Conservation (phyloP, 2,797 vertebrate genomes). For the Pyrocephalus nanus region DNA sequence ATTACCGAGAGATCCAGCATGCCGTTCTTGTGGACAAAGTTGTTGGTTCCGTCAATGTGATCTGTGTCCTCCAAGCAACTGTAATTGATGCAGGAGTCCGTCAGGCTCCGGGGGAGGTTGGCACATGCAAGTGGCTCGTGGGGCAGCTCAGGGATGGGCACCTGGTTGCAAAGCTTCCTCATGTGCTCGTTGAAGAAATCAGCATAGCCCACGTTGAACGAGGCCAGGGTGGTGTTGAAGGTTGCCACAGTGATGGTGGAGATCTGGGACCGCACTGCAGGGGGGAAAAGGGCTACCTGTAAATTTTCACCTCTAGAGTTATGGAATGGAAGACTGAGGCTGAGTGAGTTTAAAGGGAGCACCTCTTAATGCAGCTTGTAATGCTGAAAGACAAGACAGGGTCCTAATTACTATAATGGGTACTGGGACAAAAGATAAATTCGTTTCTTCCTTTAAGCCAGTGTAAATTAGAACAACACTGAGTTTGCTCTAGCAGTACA, state of each 20-base stretch:
- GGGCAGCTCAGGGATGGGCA: slow-evolving; percentile 89
- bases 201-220: slow-evolving; percentile 96
- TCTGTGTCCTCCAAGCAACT: slow-evolving; percentile 93
- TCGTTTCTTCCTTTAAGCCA: background rate
- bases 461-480: background rate
- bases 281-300: background rate
- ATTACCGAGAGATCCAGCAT: slow-evolving; percentile 96
- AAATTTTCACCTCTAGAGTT: background rate
- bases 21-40: slow-evolving; percentile 97
- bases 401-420: background rate
- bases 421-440: background rate
- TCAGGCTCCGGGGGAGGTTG: slow-evolving; percentile 96
- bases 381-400: background rate
- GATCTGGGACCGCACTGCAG: slow-evolving; percentile 93
- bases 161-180: slow-evolving; percentile 95
- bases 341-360: background rate
- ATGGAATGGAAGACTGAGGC: background rate
- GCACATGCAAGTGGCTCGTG: slow-evolving; percentile 92
- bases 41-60: slow-evolving; percentile 95
- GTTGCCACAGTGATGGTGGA: slow-evolving; percentile 99
- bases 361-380: background rate
- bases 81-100: slow-evolving; percentile 99
- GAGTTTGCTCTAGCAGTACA: background rate
- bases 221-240: slow-evolving; percentile 97
- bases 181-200: slow-evolving; percentile 99